A percentile compares a stretch with the other conserved stretches of the same genome.
phyloP scores from a whole-genome alignment of 2,888 invertebrate species.

The Drosophila yooni region DNA sequence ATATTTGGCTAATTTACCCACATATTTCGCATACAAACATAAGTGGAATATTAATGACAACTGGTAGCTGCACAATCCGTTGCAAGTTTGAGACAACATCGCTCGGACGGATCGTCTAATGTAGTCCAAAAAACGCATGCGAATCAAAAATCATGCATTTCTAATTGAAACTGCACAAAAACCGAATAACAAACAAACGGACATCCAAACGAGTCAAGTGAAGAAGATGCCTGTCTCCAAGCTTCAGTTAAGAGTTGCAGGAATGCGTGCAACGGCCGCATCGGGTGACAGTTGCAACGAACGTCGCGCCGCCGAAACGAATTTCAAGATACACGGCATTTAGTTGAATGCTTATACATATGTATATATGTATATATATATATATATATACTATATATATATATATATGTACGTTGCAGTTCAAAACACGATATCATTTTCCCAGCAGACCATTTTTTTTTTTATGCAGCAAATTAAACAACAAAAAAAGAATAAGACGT shows the following conservation, averaged over 20 bases:
- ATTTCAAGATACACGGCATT: constrained; percentile 6
- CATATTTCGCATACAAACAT: not conserved
- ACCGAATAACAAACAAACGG: constrained; percentile 25
- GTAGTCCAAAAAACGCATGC: constrained; percentile 29
- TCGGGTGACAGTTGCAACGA: constrained; percentile 56
- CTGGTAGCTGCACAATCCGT: constrained; percentile 1
- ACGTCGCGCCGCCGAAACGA: constrained; percentile 18
- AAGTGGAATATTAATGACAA: not conserved
- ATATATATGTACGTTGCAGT: not conserved
- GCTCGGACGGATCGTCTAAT: constrained; percentile 10
- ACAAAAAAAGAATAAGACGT: not conserved
- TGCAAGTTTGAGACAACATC: constrained; percentile 1
- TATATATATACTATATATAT: not conserved
- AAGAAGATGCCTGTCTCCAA: constrained; percentile 1
- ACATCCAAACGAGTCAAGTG: constrained; percentile 7
- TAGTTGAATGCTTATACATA: constrained; percentile 7
- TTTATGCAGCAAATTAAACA: not conserved
- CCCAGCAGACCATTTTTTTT: not conserved
- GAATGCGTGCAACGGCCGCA: constrained; percentile 64
- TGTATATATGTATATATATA: not conserved
- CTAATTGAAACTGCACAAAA: constrained; percentile 54
- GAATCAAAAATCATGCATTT: constrained; percentile 55
- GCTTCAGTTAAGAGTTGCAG: constrained; percentile 28
- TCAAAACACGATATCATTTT: constrained; percentile 5
- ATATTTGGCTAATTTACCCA: not conserved